Base-by-base conservation (phyloP, 2,888 invertebrate genomes). In the Parnassius orleans region DNA sequence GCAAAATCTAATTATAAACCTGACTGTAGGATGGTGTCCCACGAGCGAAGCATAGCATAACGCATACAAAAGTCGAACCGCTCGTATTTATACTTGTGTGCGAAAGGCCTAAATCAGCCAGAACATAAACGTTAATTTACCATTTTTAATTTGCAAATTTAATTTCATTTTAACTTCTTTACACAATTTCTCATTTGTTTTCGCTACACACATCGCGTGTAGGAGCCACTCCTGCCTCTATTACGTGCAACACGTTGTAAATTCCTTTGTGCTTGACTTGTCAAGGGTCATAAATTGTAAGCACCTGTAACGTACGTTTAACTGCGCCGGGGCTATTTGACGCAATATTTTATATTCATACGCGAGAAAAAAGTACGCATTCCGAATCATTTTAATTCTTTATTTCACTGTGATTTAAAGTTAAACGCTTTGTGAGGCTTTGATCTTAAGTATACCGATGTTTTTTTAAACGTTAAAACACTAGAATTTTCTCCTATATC, bases 251-350 rank as follows among this genome's bases (percentile, higher is more conserved):
- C 54, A 60, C 60, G 60, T 60, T 60, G 60, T 60, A 60, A 60
- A 60, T 54, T 55, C 60, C 60, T 60, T 60, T 60, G 60, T 60
- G 60, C 60, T 60, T 55, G 48, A 60, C 60, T 60, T 60, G 60
- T 60, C 60, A 55, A 60, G 60, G 60, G 54, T 55, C 60, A 60
- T 60, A 60, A 60, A 60, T 60, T 55, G 60, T 50, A 48, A 60
- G 60, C 60, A 60, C 60, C 60, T 60, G 60, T 50, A 60, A 55
- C 54, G 54, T 60, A 60, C 54, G 48, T 43, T 60, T 60, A 50
- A 60, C 54, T 54, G 54, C 50, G 44, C 50, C 15, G 48, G 43
- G 33, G 50, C 54, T 50, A 55, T 50, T 54, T 60, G 50, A 60
- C 55, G 60, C 50, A 24, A 60, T 60, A 55, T 60, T 60, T 60